phyloP scores from a whole-genome alignment of 1,140 invertebrate genomes.

The Plodia interpunctella region DNA sequence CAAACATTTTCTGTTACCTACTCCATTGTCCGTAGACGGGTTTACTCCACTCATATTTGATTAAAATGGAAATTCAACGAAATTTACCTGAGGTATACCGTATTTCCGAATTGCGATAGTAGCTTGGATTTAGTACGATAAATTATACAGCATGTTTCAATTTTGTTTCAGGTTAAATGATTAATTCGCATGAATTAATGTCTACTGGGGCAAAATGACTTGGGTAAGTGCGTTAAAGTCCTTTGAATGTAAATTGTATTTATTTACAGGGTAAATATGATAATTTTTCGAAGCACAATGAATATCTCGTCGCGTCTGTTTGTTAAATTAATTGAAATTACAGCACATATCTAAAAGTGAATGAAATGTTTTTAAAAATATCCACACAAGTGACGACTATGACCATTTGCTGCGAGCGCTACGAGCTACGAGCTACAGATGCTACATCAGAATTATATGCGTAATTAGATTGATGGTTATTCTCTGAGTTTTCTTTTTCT shows the following conservation, averaged over 20 bases:
- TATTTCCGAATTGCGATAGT: slow-evolving; percentile 15
- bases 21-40: slow-evolving; percentile 36
- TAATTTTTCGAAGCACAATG: no score
- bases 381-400: no score
- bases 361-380: no score
- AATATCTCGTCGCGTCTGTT: no score
- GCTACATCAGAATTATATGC: no score
- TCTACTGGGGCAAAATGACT: slow-evolving; percentile 48
- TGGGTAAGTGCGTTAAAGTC: slow-evolving; percentile 42
- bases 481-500: no score
- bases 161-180: slow-evolving; percentile 58
- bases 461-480: no score
- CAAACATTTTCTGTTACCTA: slow-evolving; percentile 51
- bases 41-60: slow-evolving; percentile 35
- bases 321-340: no score
- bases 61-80: slow-evolving; percentile 37
- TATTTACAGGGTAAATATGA: no score
- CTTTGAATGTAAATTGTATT: no score
- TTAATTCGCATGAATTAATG: slow-evolving; percentile 25
- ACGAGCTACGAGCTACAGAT: neutral
- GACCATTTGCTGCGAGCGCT: neutral
- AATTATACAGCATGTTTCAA: neutral
- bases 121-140: neutral
- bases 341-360: no score
- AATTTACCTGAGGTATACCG: slow-evolving; percentile 20